phyloP scores from a whole-genome alignment of 2,797 vertebrate species.

The Tauraco hartlaubi region DNA sequence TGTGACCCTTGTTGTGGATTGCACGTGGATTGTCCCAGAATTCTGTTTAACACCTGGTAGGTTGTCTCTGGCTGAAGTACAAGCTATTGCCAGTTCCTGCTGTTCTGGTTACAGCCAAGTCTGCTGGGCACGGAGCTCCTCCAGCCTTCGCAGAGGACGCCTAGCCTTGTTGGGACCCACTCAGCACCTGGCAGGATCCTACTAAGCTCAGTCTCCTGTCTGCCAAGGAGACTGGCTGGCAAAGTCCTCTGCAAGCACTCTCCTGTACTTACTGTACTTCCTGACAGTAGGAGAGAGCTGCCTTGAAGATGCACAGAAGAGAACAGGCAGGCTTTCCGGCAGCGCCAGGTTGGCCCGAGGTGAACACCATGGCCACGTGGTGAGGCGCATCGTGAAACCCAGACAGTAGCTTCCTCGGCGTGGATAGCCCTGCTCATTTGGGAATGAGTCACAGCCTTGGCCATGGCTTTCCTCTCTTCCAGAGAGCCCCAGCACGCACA shows the following conservation, averaged over 20 bases:
- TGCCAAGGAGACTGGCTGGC: not conserved
- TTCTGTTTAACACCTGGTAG: not conserved
- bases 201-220: not conserved
- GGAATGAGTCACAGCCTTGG: not conserved
- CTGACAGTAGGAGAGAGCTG: not conserved
- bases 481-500: not conserved
- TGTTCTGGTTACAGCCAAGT: not conserved
- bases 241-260: not conserved
- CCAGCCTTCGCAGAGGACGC: not conserved
- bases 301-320: rapidly evolving
- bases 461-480: not conserved
- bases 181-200: not conserved
- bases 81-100: not conserved
- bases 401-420: not conserved
- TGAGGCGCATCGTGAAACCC: not conserved
- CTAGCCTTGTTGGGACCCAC: not conserved
- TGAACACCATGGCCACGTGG: not conserved
- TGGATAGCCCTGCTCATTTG: not conserved
- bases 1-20: not conserved
- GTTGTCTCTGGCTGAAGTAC: not conserved
- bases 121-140: not conserved
- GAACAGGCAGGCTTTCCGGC: not conserved
- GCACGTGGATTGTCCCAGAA: not conserved
- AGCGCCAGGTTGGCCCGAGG: rapidly evolving
- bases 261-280: not conserved